These are phyloP conservation scores for Erpornis zantholeuca DNA, from an alignment of 2,113 vertebrate genomes.

Conservation along the genomic window DNA sequence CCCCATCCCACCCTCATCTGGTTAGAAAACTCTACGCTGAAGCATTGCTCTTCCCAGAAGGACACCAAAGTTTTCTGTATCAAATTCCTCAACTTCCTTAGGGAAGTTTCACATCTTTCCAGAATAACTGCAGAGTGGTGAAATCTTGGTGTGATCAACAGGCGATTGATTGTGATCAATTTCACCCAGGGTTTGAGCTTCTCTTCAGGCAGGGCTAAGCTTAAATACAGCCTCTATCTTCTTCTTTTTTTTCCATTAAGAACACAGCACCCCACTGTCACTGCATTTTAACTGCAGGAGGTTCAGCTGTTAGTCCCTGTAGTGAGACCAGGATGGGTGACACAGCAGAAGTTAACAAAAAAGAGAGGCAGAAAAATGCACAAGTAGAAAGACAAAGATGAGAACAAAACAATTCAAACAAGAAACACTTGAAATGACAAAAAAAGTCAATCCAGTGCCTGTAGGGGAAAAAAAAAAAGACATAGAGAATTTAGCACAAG, in stretches of 20 bases:
- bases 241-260: neutral
- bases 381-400: neutral
- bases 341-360: neutral
- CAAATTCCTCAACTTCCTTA: neutral
- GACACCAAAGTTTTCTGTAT: neutral
- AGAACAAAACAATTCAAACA: neutral
- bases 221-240: neutral
- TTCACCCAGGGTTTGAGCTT: neutral
- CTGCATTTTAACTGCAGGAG: neutral
- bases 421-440: neutral
- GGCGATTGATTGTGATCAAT: no score
- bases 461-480: neutral
- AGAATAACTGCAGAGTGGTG: neutral
- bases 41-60: neutral
- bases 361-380: neutral
- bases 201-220: neutral
- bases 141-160: neutral
- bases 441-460: neutral
- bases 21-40: neutral
- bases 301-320: neutral
- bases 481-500: neutral
- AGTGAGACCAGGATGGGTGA: neutral
- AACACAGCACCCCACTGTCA: fast-evolving
- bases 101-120: neutral
- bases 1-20: neutral